Evolutionary conservation across 2,888 invertebrate genomes (phyloP).

Genomic region (Melipona bicolor): DNA sequence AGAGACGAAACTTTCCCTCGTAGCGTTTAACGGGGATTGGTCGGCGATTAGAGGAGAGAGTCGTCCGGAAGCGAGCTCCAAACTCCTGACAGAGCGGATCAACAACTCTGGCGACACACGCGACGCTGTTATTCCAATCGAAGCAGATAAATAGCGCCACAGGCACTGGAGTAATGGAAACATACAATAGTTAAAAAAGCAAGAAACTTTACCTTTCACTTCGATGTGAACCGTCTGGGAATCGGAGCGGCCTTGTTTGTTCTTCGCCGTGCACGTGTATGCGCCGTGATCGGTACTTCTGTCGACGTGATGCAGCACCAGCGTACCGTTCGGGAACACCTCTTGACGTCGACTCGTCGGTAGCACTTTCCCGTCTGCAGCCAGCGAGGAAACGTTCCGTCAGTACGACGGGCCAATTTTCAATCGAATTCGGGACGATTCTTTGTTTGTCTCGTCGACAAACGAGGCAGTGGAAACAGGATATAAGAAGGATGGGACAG

Average conservation of each 20-base stretch:
- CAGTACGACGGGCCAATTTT: conserved; percentile 9
- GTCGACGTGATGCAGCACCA: conserved; percentile 94
- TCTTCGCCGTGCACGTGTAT: conserved; percentile 95
- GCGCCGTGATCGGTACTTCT: conserved; percentile 94
- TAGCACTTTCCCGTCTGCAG: conserved; percentile 91
- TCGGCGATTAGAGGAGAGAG: conserved; percentile 39
- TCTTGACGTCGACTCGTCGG: conserved; percentile 95
- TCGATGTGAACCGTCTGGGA: conserved; percentile 85
- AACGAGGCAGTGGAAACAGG: background rate
- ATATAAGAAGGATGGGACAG: background rate
- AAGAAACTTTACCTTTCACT: conserved; percentile 83
- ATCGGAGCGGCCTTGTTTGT: conserved; percentile 92
- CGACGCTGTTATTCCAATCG: conserved; percentile 63
- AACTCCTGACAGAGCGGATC: conserved; percentile 57
- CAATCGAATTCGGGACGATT: background rate
- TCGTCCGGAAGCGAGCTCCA: background rate
- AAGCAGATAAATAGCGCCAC: conserved; percentile 31
- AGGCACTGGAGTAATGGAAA: background rate
- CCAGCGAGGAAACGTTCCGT: conserved; percentile 12
- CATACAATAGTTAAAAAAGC: background rate
- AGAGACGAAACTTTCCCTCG: conserved; percentile 4
- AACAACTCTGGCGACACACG: conserved; percentile 6
- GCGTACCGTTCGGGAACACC: conserved; percentile 93
- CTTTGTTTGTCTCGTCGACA: conserved; percentile 15
- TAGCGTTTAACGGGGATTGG: conserved; percentile 19